phyloP scores from a whole-genome alignment of 2,888 invertebrate genomes.

The Leptarthrus brevirostris region DNA sequence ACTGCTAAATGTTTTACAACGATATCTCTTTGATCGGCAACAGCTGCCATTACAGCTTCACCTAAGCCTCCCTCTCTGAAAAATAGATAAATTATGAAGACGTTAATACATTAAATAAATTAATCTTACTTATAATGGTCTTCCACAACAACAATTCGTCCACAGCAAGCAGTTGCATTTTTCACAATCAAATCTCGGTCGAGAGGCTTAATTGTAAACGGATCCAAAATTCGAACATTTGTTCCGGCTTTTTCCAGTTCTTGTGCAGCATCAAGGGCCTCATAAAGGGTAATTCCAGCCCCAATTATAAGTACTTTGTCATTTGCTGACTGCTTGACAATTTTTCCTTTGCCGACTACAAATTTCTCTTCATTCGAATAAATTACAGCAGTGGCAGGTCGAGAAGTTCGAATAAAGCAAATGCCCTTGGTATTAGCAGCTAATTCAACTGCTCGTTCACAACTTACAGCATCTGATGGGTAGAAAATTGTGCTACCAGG shows the following conservation, averaged over 20 bases:
- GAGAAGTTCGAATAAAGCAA: constrained; percentile 95
- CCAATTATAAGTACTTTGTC: constrained; percentile 92
- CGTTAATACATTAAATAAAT: constrained; percentile 52
- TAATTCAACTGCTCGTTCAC: constrained; percentile 94
- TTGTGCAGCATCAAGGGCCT: constrained; percentile 87
- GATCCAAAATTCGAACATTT: constrained; percentile 87
- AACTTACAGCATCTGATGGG: constrained; percentile 91
- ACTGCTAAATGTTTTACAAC: constrained; percentile 85
- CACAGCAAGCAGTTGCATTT: constrained; percentile 83
- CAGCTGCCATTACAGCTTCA: constrained; percentile 89
- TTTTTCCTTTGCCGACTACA: constrained; percentile 80
- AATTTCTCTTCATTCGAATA: constrained; percentile 88
- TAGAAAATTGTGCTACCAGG: constrained; percentile 85
- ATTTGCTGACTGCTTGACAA: constrained; percentile 78
- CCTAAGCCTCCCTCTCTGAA: constrained; percentile 85
- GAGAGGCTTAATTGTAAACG: constrained; percentile 95
- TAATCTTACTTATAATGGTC: constrained; percentile 94
- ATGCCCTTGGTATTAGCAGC: constrained; percentile 95
- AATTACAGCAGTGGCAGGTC: constrained; percentile 88
- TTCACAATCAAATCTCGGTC: constrained; percentile 81
- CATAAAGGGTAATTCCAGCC: constrained; percentile 93
- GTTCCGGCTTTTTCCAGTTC: constrained; percentile 78
- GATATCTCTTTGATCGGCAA: constrained; percentile 78
- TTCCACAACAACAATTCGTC: constrained; percentile 90
- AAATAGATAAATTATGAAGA: constrained; percentile 13